Base-by-base conservation (phyloP, 2,888 invertebrate genomes). In the Notodonta dromedarius region DNA sequence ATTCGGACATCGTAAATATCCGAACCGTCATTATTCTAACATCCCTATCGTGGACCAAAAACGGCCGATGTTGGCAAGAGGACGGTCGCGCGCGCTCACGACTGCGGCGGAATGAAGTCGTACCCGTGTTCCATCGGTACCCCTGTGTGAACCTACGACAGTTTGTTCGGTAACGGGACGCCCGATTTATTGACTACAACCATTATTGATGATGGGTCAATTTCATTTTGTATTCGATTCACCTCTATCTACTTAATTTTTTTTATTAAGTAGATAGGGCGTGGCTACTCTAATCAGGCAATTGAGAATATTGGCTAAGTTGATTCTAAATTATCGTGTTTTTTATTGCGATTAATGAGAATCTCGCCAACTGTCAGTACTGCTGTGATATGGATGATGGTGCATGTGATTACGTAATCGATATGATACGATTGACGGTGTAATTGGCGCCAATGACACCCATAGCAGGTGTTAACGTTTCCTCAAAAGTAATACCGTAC, bases 41-140 rank as follows among this genome's bases (percentile, higher is more conserved):
- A 76, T 73, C 75, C 74, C 76, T 75, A 73, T 56, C 67, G 32
- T 65, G 58, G 40, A 70, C 74, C 74, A 57, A 75, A 76, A 75
- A 73, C 70, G 60, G 71, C 69, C 74, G 70, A 74, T 74, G 72
- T 74, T 42, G 72, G 67, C 69, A 77, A 71, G 72, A 60, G 73
- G 62, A 68, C 73, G 73, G 78, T 82, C 84, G 82, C 83, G 84
- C 83, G 66, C 68, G 77, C 77, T 80, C 86, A 86, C 87, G 87
- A 85, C 70, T 80, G 67, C 73, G 63, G 67, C 74, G 82, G 80
- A 80, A 88, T 88, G 85, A 86, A 89, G 88, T 84, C 84, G 88
- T 87, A 73, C 73, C 68, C 67, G 73, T 76, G 81, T 75, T 70
- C 69, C 73, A 65, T 69, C 70, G 74, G 78, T 75, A 70, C 74